Conservation (phyloP, 2,888 invertebrate genomes). For the Emmelina monodactyla region DNA sequence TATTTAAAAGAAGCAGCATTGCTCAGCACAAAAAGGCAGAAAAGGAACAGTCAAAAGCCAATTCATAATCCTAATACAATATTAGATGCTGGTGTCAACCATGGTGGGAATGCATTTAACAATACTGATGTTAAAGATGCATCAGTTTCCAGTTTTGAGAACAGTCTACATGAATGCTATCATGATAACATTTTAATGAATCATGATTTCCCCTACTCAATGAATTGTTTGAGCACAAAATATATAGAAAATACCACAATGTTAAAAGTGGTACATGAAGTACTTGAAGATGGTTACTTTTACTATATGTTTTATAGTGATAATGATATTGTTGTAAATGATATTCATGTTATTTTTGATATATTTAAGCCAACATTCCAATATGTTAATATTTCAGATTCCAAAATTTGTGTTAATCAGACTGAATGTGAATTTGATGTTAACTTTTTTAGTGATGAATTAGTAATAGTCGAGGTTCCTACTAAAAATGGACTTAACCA, state of each 20-base stretch:
- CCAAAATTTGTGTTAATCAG: slow-evolving; percentile 76
- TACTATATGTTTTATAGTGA: slow-evolving; percentile 91
- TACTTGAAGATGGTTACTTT: slow-evolving; percentile 81
- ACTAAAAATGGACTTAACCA: slow-evolving; percentile 82
- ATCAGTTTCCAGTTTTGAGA: slow-evolving; percentile 86
- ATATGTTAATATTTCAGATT: slow-evolving; percentile 72
- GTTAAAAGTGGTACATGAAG: slow-evolving; percentile 72
- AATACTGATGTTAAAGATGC: slow-evolving; percentile 61
- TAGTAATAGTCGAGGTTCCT: slow-evolving; percentile 85
- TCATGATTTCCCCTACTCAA: slow-evolving; percentile 74
- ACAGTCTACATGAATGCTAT: slow-evolving; percentile 77
- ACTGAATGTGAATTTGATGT: slow-evolving; percentile 80
- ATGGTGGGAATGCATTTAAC: slow-evolving; percentile 77
- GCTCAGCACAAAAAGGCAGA: slow-evolving; percentile 21
- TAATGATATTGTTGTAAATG: slow-evolving; percentile 80
- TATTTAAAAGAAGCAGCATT: slow-evolving; percentile 7
- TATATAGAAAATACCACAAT: slow-evolving; percentile 74
- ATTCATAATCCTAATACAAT: slow-evolving; percentile 59
- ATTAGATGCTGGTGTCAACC: slow-evolving; percentile 77
- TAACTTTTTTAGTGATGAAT: slow-evolving; percentile 75
- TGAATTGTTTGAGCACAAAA: slow-evolving; percentile 72
- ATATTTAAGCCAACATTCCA: slow-evolving; percentile 86
- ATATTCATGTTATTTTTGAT: slow-evolving; percentile 84
- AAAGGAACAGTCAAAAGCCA: slow-evolving; percentile 33
- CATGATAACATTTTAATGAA: slow-evolving; percentile 78